These are phyloP conservation scores for Criorhina ranunculi DNA, from an alignment of 2,888 invertebrate genomes.

Conservation along the genomic window DNA sequence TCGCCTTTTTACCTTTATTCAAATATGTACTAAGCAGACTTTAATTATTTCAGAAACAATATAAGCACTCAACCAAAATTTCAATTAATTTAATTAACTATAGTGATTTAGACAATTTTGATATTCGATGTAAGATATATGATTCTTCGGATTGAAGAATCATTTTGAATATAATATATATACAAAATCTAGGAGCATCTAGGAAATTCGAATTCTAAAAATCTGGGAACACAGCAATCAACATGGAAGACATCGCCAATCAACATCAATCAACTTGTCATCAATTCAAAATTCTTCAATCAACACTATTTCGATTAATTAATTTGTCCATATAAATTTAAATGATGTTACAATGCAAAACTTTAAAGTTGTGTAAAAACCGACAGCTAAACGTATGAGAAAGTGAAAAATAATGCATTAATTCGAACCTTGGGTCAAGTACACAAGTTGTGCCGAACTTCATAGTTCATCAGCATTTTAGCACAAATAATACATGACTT, in stretches of 20 bases:
- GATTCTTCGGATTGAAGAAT: conserved; percentile 51
- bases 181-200: background rate
- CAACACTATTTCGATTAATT: background rate
- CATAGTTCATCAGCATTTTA: too few relatives aligned
- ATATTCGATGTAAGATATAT: conserved; percentile 22
- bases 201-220: background rate
- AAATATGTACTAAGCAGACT: conserved; percentile 1
- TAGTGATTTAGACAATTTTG: conserved; percentile 19
- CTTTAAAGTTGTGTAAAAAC: background rate
- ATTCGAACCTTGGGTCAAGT: background rate
- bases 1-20: background rate
- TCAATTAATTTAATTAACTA: conserved; percentile 12
- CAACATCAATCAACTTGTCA: conserved; percentile 7
- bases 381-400: background rate
- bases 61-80: conserved; percentile 34
- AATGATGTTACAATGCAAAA: background rate
- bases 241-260: conserved; percentile 11
- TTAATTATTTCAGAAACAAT: conserved; percentile 51
- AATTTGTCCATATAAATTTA: too few relatives aligned
- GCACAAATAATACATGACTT: too few relatives aligned
- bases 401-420: background rate
- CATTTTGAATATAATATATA: background rate
- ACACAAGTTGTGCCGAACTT: too few relatives aligned
- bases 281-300: background rate
- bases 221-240: conserved; percentile 8